Evolutionary conservation across 2,888 invertebrate genomes (phyloP).

Genomic region (Dromius quadrimaculatus): DNA sequence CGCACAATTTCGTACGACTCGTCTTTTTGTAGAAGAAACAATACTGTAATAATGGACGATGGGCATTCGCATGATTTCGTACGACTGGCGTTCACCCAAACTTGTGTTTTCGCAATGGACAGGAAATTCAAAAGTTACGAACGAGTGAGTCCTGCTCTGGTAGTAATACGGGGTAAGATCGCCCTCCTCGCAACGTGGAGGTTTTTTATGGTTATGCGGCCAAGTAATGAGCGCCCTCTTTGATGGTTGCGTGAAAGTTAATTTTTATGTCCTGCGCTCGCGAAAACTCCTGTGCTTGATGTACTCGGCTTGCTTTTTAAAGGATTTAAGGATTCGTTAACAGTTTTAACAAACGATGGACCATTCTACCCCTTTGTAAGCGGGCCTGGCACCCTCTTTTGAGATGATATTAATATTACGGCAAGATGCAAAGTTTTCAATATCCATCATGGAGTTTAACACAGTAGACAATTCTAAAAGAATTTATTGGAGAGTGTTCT

Average conservation of each 20-base stretch:
- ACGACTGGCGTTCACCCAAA: no score
- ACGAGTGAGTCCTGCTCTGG: no score
- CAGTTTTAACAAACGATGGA: constrained; percentile 66
- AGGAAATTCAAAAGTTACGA: neutral
- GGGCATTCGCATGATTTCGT: no score
- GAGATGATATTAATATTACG: constrained; percentile 51
- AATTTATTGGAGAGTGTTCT: constrained; percentile 61
- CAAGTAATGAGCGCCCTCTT: constrained; percentile 63
- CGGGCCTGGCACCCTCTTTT: constrained; percentile 48
- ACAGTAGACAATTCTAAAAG: constrained; percentile 62
- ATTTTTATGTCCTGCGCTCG: constrained; percentile 65
- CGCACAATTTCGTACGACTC: no score
- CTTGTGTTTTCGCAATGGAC: no score
- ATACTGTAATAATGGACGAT: no score
- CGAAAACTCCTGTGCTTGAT: constrained; percentile 60
- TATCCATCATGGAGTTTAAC: constrained; percentile 64
- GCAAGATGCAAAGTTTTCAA: constrained; percentile 64
- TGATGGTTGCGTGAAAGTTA: constrained; percentile 63
- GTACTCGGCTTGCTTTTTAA: constrained; percentile 65
- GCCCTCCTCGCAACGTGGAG: constrained; percentile 47
- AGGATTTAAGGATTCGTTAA: constrained; percentile 66
- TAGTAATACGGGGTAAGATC: constrained; percentile 30
- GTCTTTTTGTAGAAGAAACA: no score
- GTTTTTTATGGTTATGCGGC: constrained; percentile 65
- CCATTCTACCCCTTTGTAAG: constrained; percentile 60